Conservation (phyloP, 2,888 invertebrate species). For the Prionchulus punctatus region DNA sequence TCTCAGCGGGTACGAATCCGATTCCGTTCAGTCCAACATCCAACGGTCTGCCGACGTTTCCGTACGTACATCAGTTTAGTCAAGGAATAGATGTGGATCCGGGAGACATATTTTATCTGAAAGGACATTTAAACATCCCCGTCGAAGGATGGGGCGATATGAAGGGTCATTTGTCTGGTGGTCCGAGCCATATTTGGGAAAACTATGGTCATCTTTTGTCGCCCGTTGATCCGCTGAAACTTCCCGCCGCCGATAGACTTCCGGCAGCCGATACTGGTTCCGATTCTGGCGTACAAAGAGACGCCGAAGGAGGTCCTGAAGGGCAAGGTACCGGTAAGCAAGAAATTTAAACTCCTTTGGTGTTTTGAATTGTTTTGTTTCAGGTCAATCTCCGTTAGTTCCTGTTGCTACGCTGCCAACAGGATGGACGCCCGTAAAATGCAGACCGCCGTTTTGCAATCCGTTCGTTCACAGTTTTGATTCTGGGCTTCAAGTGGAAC, state of each 20-base stretch:
- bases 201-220: background rate
- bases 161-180: background rate
- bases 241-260: background rate
- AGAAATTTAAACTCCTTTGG: background rate
- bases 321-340: background rate
- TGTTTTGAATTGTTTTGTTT: background rate
- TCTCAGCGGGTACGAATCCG: too few species aligned
- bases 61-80: background rate
- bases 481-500: background rate
- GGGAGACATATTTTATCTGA: background rate
- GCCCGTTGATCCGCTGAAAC: background rate
- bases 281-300: too few species aligned
- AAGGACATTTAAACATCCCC: background rate
- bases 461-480: constrained; percentile 2
- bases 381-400: background rate
- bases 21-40: too few species aligned
- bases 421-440: background rate
- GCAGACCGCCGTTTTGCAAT: constrained; percentile 1
- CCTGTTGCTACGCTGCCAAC: background rate
- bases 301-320: background rate
- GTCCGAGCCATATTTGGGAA: background rate
- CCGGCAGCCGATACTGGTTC: too few species aligned
- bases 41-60: too few species aligned
- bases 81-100: background rate
- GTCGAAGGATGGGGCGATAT: background rate